These are phyloP conservation scores for Cephalopterus ornatus DNA, from an alignment of 2,113 vertebrate genomes.

Conservation along the genomic window DNA sequence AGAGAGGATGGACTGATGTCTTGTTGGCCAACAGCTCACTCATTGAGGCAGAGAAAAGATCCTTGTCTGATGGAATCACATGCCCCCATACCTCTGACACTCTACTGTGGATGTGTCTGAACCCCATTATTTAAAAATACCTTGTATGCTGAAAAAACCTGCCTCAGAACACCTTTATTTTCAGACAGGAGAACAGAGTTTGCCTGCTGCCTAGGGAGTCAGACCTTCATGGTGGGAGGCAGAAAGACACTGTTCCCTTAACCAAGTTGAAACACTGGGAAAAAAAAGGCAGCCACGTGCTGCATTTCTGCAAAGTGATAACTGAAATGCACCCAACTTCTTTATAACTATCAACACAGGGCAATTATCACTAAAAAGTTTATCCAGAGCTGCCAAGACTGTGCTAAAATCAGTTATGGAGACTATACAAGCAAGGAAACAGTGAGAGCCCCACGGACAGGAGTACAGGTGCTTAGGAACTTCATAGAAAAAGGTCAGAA, in stretches of 20 bases:
- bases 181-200: not conserved
- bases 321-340: not conserved
- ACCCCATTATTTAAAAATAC: not conserved
- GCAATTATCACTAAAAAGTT: not conserved
- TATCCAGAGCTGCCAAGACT: not conserved
- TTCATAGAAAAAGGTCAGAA: not conserved
- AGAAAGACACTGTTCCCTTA: not conserved
- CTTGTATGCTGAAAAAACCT: not conserved
- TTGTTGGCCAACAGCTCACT: rapidly evolving
- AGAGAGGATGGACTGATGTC: not conserved
- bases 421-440: not conserved
- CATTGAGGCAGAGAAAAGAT: not conserved
- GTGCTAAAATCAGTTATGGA: not conserved
- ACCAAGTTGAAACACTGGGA: not conserved
- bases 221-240: not conserved
- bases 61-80: not conserved
- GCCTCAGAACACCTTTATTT: not conserved
- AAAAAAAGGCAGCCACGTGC: not conserved
- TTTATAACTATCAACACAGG: not conserved
- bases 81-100: not conserved
- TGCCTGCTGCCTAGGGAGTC: not conserved
- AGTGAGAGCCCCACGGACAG: not conserved
- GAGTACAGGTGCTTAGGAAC: not conserved
- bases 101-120: not conserved
- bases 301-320: not conserved